A percentile compares a stretch with the other conserved stretches of the same genome.
Conservation (phyloP, 2,888 invertebrate genomes). For the Lysandra coridon region DNA sequence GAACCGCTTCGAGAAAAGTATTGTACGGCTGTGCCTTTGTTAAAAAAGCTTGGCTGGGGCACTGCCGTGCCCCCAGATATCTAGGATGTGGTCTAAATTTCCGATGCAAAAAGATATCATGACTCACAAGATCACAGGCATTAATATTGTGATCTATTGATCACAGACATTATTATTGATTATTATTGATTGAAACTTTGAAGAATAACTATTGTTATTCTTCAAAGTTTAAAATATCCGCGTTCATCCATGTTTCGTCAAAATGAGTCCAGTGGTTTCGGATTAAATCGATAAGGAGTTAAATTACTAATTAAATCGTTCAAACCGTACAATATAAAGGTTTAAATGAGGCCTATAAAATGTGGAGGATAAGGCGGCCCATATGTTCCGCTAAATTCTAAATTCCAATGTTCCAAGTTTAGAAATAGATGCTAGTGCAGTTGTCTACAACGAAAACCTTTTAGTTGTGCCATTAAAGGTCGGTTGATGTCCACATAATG, state of each 20-base stretch:
- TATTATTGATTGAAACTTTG: too few species aligned
- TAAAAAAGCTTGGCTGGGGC: too few species aligned
- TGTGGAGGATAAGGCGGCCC: background rate
- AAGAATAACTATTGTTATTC: background rate
- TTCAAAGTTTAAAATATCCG: too few species aligned
- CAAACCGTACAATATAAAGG: background rate
- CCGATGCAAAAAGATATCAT: background rate
- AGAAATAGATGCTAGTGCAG: conserved; percentile 11
- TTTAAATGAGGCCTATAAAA: background rate
- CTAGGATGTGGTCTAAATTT: too few species aligned
- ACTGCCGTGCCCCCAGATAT: too few species aligned
- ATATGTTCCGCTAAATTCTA: background rate
- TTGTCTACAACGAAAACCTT: conserved; percentile 19
- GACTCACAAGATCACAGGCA: background rate
- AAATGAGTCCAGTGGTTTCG: background rate
- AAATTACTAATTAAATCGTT: background rate
- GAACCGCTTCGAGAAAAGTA: too few species aligned
- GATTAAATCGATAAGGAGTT: background rate
- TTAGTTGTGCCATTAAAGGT: conserved; percentile 13
- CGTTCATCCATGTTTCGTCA: background rate
- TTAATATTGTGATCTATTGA: too few species aligned
- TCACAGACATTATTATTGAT: too few species aligned
- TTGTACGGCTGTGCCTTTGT: too few species aligned
- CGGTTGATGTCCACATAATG: conserved; percentile 20
- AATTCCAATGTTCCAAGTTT: background rate